A percentile compares a stretch with the other conserved stretches of the same genome.
Conservation (phyloP, 2,797 vertebrate genomes). For the Sphaeramia orbicularis region DNA sequence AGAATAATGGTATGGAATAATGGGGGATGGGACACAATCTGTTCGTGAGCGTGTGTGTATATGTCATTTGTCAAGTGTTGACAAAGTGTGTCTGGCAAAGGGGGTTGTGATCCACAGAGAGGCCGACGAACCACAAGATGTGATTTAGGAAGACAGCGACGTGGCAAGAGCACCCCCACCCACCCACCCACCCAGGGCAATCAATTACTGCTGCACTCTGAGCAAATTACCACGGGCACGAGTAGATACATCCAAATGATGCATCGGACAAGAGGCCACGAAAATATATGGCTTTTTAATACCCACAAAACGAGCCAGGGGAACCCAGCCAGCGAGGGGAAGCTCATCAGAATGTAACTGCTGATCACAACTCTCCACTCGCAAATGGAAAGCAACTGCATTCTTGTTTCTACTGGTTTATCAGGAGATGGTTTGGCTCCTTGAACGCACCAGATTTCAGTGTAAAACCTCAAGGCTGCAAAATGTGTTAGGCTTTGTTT, state of each 20-base stretch:
- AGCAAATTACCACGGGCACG: conserved; percentile 63
- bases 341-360: conserved; percentile 22
- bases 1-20: conserved; percentile 18
- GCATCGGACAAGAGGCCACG: conserved; percentile 59
- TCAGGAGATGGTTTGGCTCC: not conserved
- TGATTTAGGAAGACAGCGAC: conserved; percentile 67
- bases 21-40: conserved; percentile 42
- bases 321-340: conserved; percentile 29
- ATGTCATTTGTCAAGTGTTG: conserved; percentile 46
- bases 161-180: conserved; percentile 22
- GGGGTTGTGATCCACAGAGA: conserved; percentile 42
- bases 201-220: conserved; percentile 66
- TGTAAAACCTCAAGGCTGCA: not conserved
- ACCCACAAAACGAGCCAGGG: conserved; percentile 26
- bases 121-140: conserved; percentile 36
- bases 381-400: not conserved
- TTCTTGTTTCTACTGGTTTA: not conserved
- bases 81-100: conserved; percentile 39
- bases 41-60: conserved; percentile 23
- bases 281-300: conserved; percentile 76
- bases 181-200: conserved; percentile 34
- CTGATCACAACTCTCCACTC: conserved; percentile 26
- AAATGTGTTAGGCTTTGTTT: not conserved
- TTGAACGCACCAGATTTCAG: not conserved
- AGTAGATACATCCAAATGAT: conserved; percentile 66